Evolutionary conservation across 2,113 vertebrate species (phyloP), one percentile per base, ranked within the genome.

Genomic region (Hypanus sabinus): DNA sequence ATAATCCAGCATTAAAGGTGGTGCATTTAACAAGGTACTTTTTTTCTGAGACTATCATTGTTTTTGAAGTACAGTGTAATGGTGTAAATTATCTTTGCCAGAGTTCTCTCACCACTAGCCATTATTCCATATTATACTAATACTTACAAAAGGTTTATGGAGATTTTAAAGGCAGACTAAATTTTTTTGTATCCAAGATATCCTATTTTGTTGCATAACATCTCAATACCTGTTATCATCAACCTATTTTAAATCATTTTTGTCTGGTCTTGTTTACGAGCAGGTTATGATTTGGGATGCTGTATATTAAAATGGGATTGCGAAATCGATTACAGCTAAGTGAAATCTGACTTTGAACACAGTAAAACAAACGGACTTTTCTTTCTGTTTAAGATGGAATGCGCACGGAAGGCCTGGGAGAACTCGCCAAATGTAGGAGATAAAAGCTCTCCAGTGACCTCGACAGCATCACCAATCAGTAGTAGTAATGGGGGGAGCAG

Each of bases 381-480:
- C 16, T 90, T 73, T 60, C 79, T 70, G 94, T 94, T 95, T 94
- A 95, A 99, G 99, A 99, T 99, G 99, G 99, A 99, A 94, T 99
- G 99, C 2, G 99, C 99, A 20, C 98, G 99, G 20, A 99, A 99
- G 95, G 99, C 99, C 0, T 99, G 99, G 99, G 99, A 99, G 95
- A 99, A 99, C 96, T 99, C 99, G 11, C 99, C 98, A 0, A 99
- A 97, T 94, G 96, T 99, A 83, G 96, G 96, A 94, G 99, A 99
- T 94, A 99, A 99, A 95, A 98, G 96, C 70, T 98, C 98, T 0
- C 98, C 98, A 0, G 98, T 98, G 94, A 98, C 98, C 8, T 98
- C 99, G 2, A 96, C 98, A 24, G 98, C 98, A 80, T 83, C 99
- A 95, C 98, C 98, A 14, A 98, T 98, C 94, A 97, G 97, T 65